Percentiles rank a stretch among this genome's conserved stretches.
These are phyloP conservation scores for Falcunculus frontatus DNA, from an alignment of 2,113 vertebrate genomes.

Conservation along the genomic window DNA sequence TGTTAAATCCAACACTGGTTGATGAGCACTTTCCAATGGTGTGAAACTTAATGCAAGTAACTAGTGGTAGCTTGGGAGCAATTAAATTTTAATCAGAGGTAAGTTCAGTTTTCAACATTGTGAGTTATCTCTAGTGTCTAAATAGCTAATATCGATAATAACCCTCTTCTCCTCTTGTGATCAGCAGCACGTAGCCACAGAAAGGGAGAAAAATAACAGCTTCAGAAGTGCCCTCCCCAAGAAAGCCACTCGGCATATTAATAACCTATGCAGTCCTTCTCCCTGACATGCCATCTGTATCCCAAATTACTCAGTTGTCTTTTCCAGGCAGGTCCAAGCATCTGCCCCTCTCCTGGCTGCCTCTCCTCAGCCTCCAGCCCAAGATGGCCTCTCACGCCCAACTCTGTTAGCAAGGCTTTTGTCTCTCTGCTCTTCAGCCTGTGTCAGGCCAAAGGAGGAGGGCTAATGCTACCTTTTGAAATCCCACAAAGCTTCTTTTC, in stretches of 20 bases:
- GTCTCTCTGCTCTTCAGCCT: background rate
- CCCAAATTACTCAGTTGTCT: background rate
- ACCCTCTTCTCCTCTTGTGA: background rate
- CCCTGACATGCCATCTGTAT: background rate
- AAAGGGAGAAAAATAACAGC: background rate
- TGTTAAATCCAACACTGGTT: conserved; percentile 31
- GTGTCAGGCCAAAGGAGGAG: background rate
- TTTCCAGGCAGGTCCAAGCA: background rate
- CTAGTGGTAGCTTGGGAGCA: conserved; percentile 55
- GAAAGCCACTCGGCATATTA: background rate
- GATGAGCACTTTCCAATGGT: conserved; percentile 44
- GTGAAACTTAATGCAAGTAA: conserved; percentile 59
- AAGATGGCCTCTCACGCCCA: fast-evolving
- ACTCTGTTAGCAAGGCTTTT: background rate
- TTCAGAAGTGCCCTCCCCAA: background rate
- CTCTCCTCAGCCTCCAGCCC: background rate
- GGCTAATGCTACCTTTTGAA: background rate
- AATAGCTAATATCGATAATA: conserved; percentile 18
- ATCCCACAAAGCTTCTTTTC: background rate
- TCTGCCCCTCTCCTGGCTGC: background rate
- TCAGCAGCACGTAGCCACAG: background rate
- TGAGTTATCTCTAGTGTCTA: conserved; percentile 37
- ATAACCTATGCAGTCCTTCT: background rate
- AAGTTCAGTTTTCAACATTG: conserved; percentile 30
- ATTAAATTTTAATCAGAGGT: conserved; percentile 64